These are phyloP conservation scores for Laticauda laticaudata DNA, from an alignment of 2,113 vertebrate genomes.

Conservation along the genomic window DNA sequence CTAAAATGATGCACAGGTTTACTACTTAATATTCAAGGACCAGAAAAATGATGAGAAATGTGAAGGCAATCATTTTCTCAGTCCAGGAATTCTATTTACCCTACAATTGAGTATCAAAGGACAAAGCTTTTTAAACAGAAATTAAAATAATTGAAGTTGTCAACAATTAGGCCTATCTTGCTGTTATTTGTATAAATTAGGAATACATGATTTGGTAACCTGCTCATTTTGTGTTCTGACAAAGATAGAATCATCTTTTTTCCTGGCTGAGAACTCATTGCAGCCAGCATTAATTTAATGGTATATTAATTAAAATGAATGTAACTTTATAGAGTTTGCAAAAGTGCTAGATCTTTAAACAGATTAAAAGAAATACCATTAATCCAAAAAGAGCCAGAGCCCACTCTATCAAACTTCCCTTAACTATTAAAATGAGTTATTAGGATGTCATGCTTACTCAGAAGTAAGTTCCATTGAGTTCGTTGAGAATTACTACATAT, in stretches of 20 bases:
- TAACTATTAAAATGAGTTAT: background rate
- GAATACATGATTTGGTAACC: slow-evolving; percentile 1
- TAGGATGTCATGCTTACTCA: background rate
- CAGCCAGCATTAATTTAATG: slow-evolving; percentile 13
- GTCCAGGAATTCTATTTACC: background rate
- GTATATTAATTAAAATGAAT: slow-evolving; percentile 11
- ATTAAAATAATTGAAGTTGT: slow-evolving; percentile 21
- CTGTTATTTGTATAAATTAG: slow-evolving; percentile 18
- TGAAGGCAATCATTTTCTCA: background rate
- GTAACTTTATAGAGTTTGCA: slow-evolving; percentile 8
- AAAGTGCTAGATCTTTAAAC: slow-evolving; percentile 14
- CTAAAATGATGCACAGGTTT: background rate
- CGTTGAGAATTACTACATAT: background rate
- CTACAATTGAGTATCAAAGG: background rate
- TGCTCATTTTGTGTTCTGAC: background rate
- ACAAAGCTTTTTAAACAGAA: slow-evolving; percentile 5
- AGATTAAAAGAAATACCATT: slow-evolving; percentile 11
- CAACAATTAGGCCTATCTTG: slow-evolving; percentile 11
- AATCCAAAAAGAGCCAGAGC: slow-evolving; percentile 14
- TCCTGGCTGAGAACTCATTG: background rate
- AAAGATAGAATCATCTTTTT: slow-evolving; percentile 1
- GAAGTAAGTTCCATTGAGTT: background rate
- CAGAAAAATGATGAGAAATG: background rate
- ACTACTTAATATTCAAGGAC: background rate
- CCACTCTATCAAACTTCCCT: background rate